Evolutionary conservation across 1,140 invertebrate genomes (phyloP), one percentile per base, ranked within the genome.

Genomic region (Dendroctonus valens): DNA sequence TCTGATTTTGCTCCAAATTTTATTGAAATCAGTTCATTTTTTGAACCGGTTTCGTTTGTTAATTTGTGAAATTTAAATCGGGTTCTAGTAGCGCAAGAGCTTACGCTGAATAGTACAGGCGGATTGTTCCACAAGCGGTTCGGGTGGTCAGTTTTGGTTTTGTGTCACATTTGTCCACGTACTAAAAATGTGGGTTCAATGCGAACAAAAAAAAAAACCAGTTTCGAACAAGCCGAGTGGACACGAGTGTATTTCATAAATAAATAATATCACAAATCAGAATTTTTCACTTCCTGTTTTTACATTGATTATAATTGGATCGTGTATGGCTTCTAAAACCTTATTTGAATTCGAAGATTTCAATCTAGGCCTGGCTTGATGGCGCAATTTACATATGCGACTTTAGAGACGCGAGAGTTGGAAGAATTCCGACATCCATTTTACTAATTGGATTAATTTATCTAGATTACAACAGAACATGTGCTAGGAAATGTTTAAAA

Each of bases 1-100:
- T 59, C 50, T 52, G 55, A 66, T 66, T 66, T 66, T 66, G 64
- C 54, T 66, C 64, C 49, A 59, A 66, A 66, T 66, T 66, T 48
- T 59, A 59, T 66, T 49, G 14, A 49, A 49, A 48, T n/a, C 46
- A 38, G 39, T 41, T 49, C 12, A n/a, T 54, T 12, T 59, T 62
- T 37, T 7, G 14, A 62, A 53, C 39, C 50, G 60, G 49, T 52
- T 14, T 8, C 1, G 51, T 62, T 62, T 41, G 40, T 26, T 38
- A 61, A 61, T 50, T 61, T 50, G 42, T 46, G 46, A 51, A 61
- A 52, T 59, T 26, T 44, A 40, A 38, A 11, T 55, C 7, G 14
- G 38, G 41, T 40, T n/a, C 7, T 41, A 12, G 2, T 55, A 42
- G 53, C 41, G 38, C 14, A 5, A 39, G 53, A n/a, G 53, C 53